Conservation (phyloP, 2,888 invertebrate genomes). For the Ernsta delagoae region DNA sequence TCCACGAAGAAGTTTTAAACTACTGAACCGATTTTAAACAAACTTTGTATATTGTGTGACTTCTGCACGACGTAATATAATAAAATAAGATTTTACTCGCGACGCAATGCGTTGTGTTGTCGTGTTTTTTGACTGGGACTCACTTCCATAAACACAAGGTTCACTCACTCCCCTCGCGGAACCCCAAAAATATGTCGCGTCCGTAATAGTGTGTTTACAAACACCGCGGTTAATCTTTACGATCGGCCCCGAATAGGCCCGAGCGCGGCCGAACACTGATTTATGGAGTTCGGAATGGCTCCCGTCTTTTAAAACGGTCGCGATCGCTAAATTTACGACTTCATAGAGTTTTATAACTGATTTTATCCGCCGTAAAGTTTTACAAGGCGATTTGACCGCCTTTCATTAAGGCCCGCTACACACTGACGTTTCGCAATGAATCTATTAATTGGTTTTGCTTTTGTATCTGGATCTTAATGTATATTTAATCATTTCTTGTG, state of each 20-base stretch:
- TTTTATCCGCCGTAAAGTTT: conserved; percentile 81
- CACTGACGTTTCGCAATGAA: conserved; percentile 28
- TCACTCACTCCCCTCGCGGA: not conserved
- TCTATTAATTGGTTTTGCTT: not conserved
- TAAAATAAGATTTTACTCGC: no score
- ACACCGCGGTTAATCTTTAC: conserved; percentile 75
- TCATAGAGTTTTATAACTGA: conserved; percentile 81
- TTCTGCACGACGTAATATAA: no score
- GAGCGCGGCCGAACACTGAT: conserved; percentile 71
- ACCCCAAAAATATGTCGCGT: conserved; percentile 44
- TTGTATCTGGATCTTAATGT: no score
- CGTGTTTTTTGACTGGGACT: no score
- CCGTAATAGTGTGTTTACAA: conserved; percentile 78
- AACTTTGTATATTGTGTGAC: no score
- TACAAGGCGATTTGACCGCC: conserved; percentile 69
- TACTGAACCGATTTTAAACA: no score
- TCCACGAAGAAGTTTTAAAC: no score
- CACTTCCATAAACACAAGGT: not conserved
- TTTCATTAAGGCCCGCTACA: conserved; percentile 60
- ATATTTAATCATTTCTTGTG: not conserved
- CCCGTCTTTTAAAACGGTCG: conserved; percentile 70
- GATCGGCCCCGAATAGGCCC: conserved; percentile 67
- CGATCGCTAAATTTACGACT: conserved; percentile 72
- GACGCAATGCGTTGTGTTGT: no score
- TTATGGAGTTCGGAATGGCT: conserved; percentile 75